A percentile compares a stretch with the other conserved stretches of the same genome.
Evolutionary conservation across 2,113 vertebrate species (phyloP).

Genomic region (Dasyurus viverrinus): DNA sequence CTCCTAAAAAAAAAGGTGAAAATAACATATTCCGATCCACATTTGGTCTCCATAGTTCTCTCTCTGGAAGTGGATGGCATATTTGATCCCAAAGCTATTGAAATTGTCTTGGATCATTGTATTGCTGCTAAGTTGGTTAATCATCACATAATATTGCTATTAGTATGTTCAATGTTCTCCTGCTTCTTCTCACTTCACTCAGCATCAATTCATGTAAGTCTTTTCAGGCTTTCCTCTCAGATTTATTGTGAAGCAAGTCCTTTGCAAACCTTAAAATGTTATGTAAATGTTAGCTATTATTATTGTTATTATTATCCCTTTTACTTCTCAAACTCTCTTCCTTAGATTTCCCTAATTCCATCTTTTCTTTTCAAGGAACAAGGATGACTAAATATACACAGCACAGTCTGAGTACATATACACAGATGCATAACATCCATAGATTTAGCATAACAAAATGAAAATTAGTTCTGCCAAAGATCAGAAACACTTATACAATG

Average conservation of each 20-base stretch:
- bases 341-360: not conserved
- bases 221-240: not conserved
- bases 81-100: no score
- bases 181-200: no score
- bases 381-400: not conserved
- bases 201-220: no score
- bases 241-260: not conserved
- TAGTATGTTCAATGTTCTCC: no score
- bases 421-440: not conserved
- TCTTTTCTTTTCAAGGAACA: not conserved
- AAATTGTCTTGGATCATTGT: no score
- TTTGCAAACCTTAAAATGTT: not conserved
- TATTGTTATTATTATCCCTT: not conserved
- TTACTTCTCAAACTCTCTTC: not conserved
- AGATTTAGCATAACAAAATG: conserved; percentile 1
- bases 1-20: no score
- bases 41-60: no score
- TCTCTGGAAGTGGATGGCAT: no score
- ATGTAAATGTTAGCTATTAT: not conserved
- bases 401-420: not conserved
- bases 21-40: no score
- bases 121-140: no score
- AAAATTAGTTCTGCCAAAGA: conserved; percentile 15
- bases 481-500: not conserved
- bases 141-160: no score